Evolutionary conservation across 1,140 invertebrate species (phyloP).

Genomic region (Drosophila novamexicana): DNA sequence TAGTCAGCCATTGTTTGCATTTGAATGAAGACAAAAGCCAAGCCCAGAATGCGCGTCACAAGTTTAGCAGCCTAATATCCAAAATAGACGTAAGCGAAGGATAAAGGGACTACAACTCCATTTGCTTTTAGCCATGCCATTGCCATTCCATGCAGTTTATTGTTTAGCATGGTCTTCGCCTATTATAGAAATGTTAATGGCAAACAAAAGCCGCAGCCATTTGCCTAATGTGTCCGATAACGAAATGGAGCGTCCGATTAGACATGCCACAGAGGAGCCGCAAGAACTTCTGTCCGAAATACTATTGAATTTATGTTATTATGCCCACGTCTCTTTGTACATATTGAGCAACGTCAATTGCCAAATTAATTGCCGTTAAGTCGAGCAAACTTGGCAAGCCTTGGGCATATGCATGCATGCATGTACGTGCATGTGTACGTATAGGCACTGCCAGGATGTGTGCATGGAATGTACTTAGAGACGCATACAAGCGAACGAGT

Average conservation of each 20-base stretch:
- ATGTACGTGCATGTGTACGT: neutral
- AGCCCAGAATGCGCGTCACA: conserved; percentile 77
- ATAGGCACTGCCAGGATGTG: neutral
- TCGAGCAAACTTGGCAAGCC: conserved; percentile 65
- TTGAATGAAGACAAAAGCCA: conserved; percentile 79
- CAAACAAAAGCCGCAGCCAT: conserved; percentile 60
- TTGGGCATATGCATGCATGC: conserved; percentile 9
- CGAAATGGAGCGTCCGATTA: conserved; percentile 49
- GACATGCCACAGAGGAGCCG: conserved; percentile 10
- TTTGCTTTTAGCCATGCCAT: conserved; percentile 68
- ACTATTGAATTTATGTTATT: conserved; percentile 42
- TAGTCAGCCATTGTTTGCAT: conserved; percentile 71
- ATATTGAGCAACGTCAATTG: conserved; percentile 69
- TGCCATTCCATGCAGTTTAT: conserved; percentile 63
- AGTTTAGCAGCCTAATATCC: conserved; percentile 66
- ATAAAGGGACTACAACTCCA: conserved; percentile 62
- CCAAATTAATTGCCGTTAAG: conserved; percentile 84
- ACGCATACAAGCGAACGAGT: conserved; percentile 1
- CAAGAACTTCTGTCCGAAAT: conserved; percentile 15
- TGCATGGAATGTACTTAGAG: neutral
- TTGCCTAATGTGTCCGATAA: conserved; percentile 70
- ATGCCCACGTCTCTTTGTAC: neutral
- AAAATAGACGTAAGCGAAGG: conserved; percentile 56
- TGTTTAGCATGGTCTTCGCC: conserved; percentile 71
- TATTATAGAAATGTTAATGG: conserved; percentile 67